Base-by-base conservation (phyloP, 2,113 vertebrate genomes). In the Dipodomys ordii region DNA sequence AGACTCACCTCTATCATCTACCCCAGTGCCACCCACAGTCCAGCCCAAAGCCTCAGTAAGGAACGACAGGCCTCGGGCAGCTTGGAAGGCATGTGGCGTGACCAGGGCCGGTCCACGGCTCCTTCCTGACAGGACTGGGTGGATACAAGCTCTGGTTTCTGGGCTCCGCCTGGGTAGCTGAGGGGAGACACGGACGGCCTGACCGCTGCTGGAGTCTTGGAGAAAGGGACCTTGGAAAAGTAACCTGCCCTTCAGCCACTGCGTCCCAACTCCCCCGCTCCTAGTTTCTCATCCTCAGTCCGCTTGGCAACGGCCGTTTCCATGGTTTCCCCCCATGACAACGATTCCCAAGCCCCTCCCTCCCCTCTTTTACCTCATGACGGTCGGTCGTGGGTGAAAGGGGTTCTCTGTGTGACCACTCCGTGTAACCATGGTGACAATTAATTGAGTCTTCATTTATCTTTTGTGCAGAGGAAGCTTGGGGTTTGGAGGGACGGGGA, bases 371-470 rank as follows among this genome's bases (percentile, higher is more conserved):
- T 97, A 95, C 96, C 97, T 98, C 97, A 97, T 96, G 97, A 98
- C 97, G 97, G 97, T 97, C 96, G 96, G 97, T 97, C 96, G 96
- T 93, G 96, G 97, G 97, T 98, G 98, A 97, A 94, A 96, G 60
- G 96, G 97, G 98, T 97, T 96, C 97, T 97, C 97, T 85, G 97
- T 98, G 97, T 97, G 98, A 97, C 97, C 97, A 98, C 97, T 98
- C 97, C 97, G 97, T 0, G 97, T 98, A 98, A 92, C 98, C 97
- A 98, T 98, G 98, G 98, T 87, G 98, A 98, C 98, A 96, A 98
- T 97, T 97, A 98, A 96, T 95, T 95, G 96, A 96, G 91, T 96
- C 97, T 98, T 97, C 96, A 83, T 98, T 98, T 98, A 96, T 97
- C 98, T 96, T 98, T 57, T 39, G 96, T 97, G 97, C 95, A 71